A percentile compares a stretch with the other conserved stretches of the same genome.
phyloP scores from a whole-genome alignment of 2,113 vertebrate genomes.

The Etia nguti region DNA sequence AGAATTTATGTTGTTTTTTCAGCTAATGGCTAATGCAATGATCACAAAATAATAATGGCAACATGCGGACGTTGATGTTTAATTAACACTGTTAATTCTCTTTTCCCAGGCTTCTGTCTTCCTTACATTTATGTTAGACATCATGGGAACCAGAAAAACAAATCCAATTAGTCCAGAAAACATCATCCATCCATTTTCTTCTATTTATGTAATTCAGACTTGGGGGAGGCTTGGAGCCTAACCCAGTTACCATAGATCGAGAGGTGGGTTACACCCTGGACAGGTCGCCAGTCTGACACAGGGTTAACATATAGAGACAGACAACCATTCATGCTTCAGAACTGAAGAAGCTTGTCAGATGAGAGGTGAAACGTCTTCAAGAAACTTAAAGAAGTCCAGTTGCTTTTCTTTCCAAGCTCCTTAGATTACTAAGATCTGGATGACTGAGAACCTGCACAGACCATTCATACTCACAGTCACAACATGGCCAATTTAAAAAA shows the following conservation, averaged over 20 bases:
- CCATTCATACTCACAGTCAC: background rate
- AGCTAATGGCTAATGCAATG: background rate
- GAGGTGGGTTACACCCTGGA: accelerated
- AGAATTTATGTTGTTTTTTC: background rate
- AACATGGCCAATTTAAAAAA: background rate
- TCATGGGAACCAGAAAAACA: background rate
- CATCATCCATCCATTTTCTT: background rate
- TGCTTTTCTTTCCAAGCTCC: background rate
- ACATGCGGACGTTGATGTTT: background rate
- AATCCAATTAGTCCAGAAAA: background rate
- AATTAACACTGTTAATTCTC: background rate
- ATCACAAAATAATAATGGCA: background rate
- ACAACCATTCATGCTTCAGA: background rate
- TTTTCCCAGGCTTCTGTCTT: background rate
- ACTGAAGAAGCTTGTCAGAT: background rate
- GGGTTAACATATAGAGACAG: background rate
- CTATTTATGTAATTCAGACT: background rate
- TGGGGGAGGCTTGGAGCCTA: background rate
- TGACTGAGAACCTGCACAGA: background rate
- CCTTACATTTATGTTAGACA: background rate
- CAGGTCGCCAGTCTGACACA: background rate
- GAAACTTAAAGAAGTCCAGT: background rate
- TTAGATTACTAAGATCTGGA: background rate
- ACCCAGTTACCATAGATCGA: background rate
- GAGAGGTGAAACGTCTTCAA: accelerated